Base-by-base conservation (phyloP, 2,113 vertebrate genomes). In the Nipponia nippon region DNA sequence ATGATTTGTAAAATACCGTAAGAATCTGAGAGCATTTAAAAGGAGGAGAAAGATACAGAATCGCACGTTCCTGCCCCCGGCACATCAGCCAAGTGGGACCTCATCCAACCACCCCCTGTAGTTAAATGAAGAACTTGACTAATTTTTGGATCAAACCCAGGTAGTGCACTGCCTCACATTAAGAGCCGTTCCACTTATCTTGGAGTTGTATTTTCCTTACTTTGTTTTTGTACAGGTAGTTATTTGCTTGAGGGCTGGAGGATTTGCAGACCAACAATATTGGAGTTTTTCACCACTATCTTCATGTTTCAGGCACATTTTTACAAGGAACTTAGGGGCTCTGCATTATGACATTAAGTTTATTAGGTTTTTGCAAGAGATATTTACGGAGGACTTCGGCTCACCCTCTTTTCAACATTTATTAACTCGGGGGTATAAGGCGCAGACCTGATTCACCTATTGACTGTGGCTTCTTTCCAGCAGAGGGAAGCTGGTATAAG, bases 91-190 rank as follows among this genome's bases (percentile, higher is more conserved):
- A 96, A 97, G 72, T 96, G 94, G 95, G 94, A 97, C 78, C 84
- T 77, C 50, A 95, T 97, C 97, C 97, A 97, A 96, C 70, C 78
- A 94, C 94, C 96, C 89, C 94, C 95, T 95, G 93, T 73, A 66
- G 95, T 95, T 94, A 93, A 95, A 91, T 96, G 94, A 97, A 95
- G 95, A 93, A 95, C 81, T 97, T 94, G 89, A 94, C 91, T 95
- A 95, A 95, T 97, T 95, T 93, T 95, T 96, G 97, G 94, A 97
- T 97, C 93, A 93, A 95, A 87, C 95, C 95, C 96, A 95, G 95
- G 93, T 95, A 84, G 53, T 67, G 58, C 77, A 65, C 78, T 95
- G 94, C 75, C 90, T 95, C 71, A 38, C 89, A 63, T 91, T 94
- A 87, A 82, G 36, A 90, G 66, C 92, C 59, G 59, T 81, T 96